These are phyloP conservation scores for Druon quercuslanigerum DNA, from an alignment of 1,140 invertebrate species.

Conservation along the genomic window DNA sequence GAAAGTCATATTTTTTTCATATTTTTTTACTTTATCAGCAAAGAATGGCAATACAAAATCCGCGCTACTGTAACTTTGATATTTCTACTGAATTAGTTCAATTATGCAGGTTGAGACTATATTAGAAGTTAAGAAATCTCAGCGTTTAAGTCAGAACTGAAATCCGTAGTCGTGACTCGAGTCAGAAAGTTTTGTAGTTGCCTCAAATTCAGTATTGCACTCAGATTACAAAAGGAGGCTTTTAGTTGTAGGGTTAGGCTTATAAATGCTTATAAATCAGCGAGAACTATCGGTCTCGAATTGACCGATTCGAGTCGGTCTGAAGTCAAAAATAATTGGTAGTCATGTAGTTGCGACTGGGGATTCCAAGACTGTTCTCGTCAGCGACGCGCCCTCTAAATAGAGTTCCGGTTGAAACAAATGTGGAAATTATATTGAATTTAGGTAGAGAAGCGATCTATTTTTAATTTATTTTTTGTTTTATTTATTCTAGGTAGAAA, in stretches of 20 bases:
- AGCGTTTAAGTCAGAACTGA: constrained; percentile 4
- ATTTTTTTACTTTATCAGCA: constrained; percentile 9
- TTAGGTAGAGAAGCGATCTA: constrained; percentile 73
- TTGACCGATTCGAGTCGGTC: neutral
- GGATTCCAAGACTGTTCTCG: constrained; percentile 47
- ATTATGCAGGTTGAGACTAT: no score
- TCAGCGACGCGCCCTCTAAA: neutral
- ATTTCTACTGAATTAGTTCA: constrained; percentile 50
- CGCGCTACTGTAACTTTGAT: constrained; percentile 66
- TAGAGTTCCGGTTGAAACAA: neutral
- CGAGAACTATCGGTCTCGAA: neutral
- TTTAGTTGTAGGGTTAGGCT: neutral
- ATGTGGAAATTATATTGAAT: constrained; percentile 63
- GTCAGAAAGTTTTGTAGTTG: neutral
- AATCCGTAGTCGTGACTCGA: constrained; percentile 5
- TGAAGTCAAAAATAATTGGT: constrained; percentile 62
- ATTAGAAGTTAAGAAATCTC: neutral
- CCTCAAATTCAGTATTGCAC: constrained; percentile 14
- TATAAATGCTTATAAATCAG: neutral
- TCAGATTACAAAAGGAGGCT: constrained; percentile 9
- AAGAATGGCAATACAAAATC: constrained; percentile 36
- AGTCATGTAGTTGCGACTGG: constrained; percentile 58
- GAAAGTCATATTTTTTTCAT: constrained; percentile 13
- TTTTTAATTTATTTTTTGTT: constrained; percentile 72
- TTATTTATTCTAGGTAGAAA: constrained; percentile 75